Conservation (phyloP, 2,113 vertebrate species). For the Pseudopodoces humilis region DNA sequence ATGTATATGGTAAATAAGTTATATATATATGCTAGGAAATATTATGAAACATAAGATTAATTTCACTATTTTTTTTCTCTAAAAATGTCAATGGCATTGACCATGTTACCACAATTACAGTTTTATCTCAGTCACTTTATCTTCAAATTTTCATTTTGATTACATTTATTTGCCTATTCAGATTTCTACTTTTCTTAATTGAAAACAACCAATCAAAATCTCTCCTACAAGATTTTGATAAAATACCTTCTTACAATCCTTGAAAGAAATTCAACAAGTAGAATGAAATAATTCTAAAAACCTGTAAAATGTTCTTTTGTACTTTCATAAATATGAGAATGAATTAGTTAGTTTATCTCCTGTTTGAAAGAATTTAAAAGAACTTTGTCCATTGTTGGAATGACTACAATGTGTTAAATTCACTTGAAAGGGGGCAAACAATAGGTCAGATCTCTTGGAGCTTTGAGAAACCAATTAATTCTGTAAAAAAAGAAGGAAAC, state of each 20-base stretch:
- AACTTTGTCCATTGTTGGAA: background rate
- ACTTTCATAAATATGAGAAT: background rate
- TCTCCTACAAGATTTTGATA: background rate
- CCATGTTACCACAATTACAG: background rate
- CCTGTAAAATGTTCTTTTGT: background rate
- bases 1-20: background rate
- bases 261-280: background rate
- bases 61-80: background rate
- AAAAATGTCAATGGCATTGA: background rate
- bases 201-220: background rate
- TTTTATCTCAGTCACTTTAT: background rate
- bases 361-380: background rate
- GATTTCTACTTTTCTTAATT: background rate
- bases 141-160: background rate
- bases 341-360: background rate
- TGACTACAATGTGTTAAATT: background rate
- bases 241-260: background rate
- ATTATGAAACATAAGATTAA: background rate
- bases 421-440: background rate
- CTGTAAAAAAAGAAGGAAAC: background rate
- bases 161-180: background rate
- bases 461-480: background rate
- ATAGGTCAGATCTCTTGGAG: background rate
- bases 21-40: background rate
- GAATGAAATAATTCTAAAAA: background rate